Base-by-base conservation (phyloP, 2,797 vertebrate species). In the Hozukius guyotensis region DNA sequence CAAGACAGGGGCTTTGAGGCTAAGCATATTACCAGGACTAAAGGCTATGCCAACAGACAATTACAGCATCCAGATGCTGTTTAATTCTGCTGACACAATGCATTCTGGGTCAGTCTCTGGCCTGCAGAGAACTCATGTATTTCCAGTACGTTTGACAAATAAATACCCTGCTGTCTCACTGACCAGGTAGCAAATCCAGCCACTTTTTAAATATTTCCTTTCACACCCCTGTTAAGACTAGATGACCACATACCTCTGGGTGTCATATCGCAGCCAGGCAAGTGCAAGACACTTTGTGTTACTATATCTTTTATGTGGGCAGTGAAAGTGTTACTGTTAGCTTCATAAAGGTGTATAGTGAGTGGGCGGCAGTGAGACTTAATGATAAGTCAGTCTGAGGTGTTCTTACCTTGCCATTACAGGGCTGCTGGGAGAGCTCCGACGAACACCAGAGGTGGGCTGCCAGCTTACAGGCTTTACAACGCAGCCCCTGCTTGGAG, bases 381-480 rank as follows among this genome's bases (percentile, higher is more conserved):
- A 34, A 60, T 56, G 14, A 55, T 25, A 9, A 59, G 32, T 42
- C 31, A 16, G 24, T 11, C 7, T 52, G 27, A 66, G 10, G 34
- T n/a, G 57, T 27, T 86, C 90, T 96, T 94, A 94, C 96, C 94
- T 97, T 98, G 82, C 97, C 97, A 0, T 94, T 95, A 87, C 97
- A 98, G 25, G 95, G 95, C 88, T 97, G 97, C 89, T 95, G 96
- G 53, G 97, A 97, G 69, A 97, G 95, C 83, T 97, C 97, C 24
- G 97, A 96, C 0, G 96, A 97, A 89, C 97, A 98, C 97, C 97
- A 98, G 69, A 98, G 96, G 89, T 98, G 97, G 62, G 97, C 95
- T 0, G 96, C 96, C 55, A 96, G 87, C 85, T 98, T 98, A 90
- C 97, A 98, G 7, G 94, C 94, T 93, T 97, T 97, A 90, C 97